phyloP scores from a whole-genome alignment of 2,113 vertebrate genomes.

The Hassar affinis region DNA sequence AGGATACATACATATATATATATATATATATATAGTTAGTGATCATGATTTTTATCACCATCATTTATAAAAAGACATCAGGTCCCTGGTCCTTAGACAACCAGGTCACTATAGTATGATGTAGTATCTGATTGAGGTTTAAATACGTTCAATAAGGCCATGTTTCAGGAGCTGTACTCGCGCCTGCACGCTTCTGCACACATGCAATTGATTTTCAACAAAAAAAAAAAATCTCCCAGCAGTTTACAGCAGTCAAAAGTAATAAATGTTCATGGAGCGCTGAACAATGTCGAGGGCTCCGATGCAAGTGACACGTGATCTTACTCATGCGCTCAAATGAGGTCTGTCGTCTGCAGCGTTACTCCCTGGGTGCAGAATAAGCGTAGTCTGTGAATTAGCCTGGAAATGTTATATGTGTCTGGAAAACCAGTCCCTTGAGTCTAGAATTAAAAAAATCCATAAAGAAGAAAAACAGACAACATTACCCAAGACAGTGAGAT shows the following conservation, averaged over 20 bases:
- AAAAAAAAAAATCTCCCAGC: background rate
- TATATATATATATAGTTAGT: background rate
- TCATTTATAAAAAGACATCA: background rate
- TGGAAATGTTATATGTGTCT: conserved; percentile 12
- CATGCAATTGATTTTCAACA: background rate
- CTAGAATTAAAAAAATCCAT: background rate
- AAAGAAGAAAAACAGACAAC: background rate
- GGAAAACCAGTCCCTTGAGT: conserved; percentile 7
- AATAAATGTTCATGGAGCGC: background rate
- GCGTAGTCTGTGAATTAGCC: conserved; percentile 13
- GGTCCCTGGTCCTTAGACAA: background rate
- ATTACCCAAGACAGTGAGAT: conserved; percentile 26
- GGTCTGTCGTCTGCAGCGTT: background rate
- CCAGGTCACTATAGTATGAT: background rate
- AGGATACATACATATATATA: too few species aligned
- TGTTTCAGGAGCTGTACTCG: background rate
- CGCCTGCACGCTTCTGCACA: background rate
- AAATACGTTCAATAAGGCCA: background rate
- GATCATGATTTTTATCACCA: background rate
- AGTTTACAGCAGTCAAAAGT: conserved; percentile 5
- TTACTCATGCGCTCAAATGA: conserved; percentile 20
- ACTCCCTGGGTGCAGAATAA: background rate
- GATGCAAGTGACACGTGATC: background rate
- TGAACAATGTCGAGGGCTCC: background rate
- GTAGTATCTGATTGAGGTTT: background rate